Percentiles rank a stretch among this genome's conserved stretches.
Conservation (phyloP, 2,797 vertebrate genomes). For the Periparus ater region DNA sequence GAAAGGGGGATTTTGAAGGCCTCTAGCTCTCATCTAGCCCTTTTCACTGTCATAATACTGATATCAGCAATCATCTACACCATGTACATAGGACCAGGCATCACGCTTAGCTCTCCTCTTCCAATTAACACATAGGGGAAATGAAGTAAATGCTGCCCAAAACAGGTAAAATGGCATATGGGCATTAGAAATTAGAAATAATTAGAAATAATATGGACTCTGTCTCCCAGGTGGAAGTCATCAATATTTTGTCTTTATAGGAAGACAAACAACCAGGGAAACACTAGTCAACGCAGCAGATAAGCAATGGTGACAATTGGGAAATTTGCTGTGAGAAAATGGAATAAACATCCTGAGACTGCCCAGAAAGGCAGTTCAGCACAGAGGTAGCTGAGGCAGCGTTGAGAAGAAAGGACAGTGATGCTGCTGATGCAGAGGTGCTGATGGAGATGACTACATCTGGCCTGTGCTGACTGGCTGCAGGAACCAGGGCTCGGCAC, state of each 20-base stretch:
- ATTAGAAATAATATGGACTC: not conserved
- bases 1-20: not conserved
- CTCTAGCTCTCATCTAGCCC: not conserved
- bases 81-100: not conserved
- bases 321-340: not conserved
- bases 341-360: not conserved
- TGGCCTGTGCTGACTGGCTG: not conserved
- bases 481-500: not conserved
- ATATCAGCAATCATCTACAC: not conserved
- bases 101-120: not conserved
- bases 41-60: not conserved
- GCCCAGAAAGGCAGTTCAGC: not conserved
- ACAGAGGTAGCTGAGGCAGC: not conserved
- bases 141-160: not conserved
- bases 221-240: not conserved
- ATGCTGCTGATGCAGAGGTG: not conserved
- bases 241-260: not conserved
- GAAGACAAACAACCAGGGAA: not conserved
- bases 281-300: not conserved
- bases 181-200: no score
- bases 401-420: not conserved
- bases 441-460: not conserved
- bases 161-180: not conserved
- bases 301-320: fast-evolving
- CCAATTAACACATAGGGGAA: not conserved